phyloP scores from a whole-genome alignment of 2,113 vertebrate species.

The Melospiza georgiana region DNA sequence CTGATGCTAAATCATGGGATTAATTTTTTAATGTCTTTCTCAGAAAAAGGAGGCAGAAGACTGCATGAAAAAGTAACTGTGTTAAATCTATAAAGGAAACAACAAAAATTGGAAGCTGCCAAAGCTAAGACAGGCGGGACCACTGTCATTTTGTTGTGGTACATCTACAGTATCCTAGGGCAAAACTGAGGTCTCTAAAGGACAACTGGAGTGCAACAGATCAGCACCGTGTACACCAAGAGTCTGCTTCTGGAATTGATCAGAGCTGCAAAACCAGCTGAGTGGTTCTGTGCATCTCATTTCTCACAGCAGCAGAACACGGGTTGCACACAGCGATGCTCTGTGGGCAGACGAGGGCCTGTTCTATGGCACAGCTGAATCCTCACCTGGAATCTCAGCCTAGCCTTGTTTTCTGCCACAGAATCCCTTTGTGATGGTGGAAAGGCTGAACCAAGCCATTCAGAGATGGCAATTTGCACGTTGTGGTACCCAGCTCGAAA shows the following conservation, averaged over 20 bases:
- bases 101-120: neutral
- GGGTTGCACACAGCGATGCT: accelerated
- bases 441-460: neutral
- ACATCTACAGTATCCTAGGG: neutral
- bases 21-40: neutral
- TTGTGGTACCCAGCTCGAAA: neutral
- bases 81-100: neutral
- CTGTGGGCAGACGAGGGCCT: neutral
- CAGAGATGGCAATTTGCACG: neutral
- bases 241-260: neutral
- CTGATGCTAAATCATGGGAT: neutral
- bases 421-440: neutral
- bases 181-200: neutral
- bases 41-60: neutral
- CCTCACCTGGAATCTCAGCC: neutral
- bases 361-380: accelerated
- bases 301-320: neutral
- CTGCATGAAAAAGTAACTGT: neutral
- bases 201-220: neutral
- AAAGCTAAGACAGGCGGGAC: neutral
- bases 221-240: accelerated
- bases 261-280: neutral
- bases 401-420: neutral
- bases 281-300: neutral
- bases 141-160: neutral